phyloP scores from a whole-genome alignment of 1,140 invertebrate species.

The Penaeus japonicus region DNA sequence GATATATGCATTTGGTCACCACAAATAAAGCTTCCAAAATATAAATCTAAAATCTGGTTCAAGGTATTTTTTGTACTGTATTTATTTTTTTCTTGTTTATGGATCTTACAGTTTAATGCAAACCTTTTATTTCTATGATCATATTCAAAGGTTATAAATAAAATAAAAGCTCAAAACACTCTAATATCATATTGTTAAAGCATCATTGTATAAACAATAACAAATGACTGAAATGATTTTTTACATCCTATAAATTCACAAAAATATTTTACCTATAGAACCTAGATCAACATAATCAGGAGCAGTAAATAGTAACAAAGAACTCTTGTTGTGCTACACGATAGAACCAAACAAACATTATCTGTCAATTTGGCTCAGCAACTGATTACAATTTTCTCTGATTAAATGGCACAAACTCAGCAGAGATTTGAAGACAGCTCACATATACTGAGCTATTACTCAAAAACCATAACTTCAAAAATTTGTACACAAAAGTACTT shows the following conservation, averaged over 20 bases:
- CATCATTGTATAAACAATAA: constrained; percentile 14
- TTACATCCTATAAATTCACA: constrained; percentile 17
- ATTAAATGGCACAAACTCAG: too few species aligned
- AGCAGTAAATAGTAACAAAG: not conserved
- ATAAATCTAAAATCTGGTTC: too few species aligned
- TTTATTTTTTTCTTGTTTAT: too few species aligned
- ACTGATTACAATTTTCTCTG: not conserved
- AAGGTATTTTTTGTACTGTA: too few species aligned
- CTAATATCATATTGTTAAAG: constrained; percentile 15
- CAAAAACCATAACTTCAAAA: too few species aligned
- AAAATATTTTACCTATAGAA: constrained; percentile 11
- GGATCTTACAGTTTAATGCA: too few species aligned
- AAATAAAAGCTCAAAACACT: not conserved
- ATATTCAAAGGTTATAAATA: not conserved
- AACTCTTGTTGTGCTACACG: not conserved
- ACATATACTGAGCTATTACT: too few species aligned
- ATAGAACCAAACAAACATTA: not conserved
- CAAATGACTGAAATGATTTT: constrained; percentile 10
- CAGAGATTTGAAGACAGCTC: too few species aligned
- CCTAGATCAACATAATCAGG: not conserved
- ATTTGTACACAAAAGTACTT: too few species aligned
- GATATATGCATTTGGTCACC: too few species aligned
- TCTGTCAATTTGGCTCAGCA: not conserved
- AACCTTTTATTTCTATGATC: too few species aligned
- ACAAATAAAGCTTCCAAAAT: too few species aligned